These are phyloP conservation scores for Pocillopora damicornis DNA, from an alignment of 64 coral and sea anemone species.

Conservation along the genomic window DNA sequence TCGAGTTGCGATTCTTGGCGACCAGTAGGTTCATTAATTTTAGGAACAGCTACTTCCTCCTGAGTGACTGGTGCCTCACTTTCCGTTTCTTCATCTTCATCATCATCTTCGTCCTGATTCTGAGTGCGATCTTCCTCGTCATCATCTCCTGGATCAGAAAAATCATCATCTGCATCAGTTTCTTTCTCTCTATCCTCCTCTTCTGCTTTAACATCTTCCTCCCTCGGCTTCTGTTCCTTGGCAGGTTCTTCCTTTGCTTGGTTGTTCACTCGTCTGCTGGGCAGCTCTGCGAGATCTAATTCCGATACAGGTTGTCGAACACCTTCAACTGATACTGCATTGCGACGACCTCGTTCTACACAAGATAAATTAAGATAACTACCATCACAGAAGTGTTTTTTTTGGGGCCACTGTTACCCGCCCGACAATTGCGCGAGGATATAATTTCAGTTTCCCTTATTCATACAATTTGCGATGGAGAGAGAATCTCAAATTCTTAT, in stretches of 20 bases:
- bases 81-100: conserved; percentile 58
- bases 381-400: neutral
- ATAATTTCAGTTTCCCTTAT: no score
- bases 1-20: conserved; percentile 29
- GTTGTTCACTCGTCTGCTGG: conserved; percentile 10
- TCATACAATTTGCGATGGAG: no score
- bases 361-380: neutral
- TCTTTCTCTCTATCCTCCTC: conserved; percentile 55
- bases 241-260: conserved; percentile 26
- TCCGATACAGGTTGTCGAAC: neutral
- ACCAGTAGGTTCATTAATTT: conserved; percentile 34
- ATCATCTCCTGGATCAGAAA: conserved; percentile 17
- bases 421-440: no score
- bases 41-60: conserved; percentile 42
- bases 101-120: conserved; percentile 14
- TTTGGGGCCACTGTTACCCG: neutral
- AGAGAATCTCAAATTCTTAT: no score
- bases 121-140: neutral
- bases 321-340: conserved; percentile 60
- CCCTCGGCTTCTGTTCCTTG: conserved; percentile 43
- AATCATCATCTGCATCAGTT: conserved; percentile 31
- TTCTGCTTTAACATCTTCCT: conserved; percentile 35
- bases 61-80: conserved; percentile 29
- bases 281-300: conserved; percentile 16
- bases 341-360: conserved; percentile 72